Evolutionary conservation across 2,797 vertebrate genomes (phyloP).

Genomic region (Nothura maculosa): DNA sequence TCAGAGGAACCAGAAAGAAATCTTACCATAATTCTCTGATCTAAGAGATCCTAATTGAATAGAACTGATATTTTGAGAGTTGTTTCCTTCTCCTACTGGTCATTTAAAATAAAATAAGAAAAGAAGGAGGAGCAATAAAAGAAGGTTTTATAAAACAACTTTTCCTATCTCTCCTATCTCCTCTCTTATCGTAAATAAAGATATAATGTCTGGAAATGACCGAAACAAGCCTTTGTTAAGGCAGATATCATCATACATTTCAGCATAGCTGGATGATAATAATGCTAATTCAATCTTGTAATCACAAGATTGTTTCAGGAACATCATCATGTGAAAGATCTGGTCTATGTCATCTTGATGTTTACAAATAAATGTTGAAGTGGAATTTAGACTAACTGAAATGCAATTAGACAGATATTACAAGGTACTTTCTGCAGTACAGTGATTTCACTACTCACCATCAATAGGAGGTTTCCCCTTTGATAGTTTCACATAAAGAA

Average conservation of each 20-base stretch:
- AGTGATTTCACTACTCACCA: neutral
- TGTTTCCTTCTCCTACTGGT: neutral
- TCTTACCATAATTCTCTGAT: rapidly evolving
- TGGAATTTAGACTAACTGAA: slow-evolving; percentile 36
- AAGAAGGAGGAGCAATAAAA: too few relatives aligned
- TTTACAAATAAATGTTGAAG: slow-evolving; percentile 58
- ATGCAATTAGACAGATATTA: slow-evolving; percentile 12
- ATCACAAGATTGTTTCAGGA: slow-evolving; percentile 38
- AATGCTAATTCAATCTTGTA: slow-evolving; percentile 47
- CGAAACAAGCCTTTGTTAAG: slow-evolving; percentile 10
- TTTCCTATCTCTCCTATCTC: neutral
- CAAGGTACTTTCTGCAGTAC: neutral
- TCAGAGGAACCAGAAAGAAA: neutral
- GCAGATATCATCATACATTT: neutral
- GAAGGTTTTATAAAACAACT: neutral
- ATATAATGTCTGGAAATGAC: slow-evolving; percentile 23
- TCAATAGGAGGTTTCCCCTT: neutral
- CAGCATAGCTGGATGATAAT: slow-evolving; percentile 10
- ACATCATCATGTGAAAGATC: slow-evolving; percentile 9
- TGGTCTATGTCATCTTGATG: slow-evolving; percentile 27
- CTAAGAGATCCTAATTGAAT: neutral
- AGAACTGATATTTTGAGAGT: neutral
- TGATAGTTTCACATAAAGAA: neutral
- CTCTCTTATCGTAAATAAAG: neutral
- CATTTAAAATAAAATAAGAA: neutral